phyloP scores from a whole-genome alignment of 2,888 invertebrate species.

The Auanema sp. region DNA sequence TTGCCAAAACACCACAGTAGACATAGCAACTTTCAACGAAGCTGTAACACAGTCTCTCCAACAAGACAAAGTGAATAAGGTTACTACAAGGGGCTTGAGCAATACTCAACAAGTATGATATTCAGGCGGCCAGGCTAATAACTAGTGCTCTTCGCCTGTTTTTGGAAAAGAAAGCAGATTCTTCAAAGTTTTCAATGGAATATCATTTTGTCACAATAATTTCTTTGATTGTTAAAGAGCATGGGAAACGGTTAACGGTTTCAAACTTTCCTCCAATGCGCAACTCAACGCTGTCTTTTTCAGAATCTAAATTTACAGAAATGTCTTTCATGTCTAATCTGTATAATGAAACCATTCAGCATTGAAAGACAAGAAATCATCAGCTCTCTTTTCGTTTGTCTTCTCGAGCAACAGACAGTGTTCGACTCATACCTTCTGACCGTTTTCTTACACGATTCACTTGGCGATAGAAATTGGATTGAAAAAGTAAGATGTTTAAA shows the following conservation, averaged over 20 bases:
- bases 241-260: slow-evolving; percentile 16
- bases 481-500: slow-evolving; percentile 8
- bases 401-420: slow-evolving; percentile 11
- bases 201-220: slow-evolving; percentile 15
- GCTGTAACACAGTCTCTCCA: slow-evolving; percentile 7
- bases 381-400: slow-evolving; percentile 8
- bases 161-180: slow-evolving; percentile 15
- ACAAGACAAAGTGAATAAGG: slow-evolving; percentile 17
- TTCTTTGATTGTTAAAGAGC: slow-evolving; percentile 16
- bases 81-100: neutral
- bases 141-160: slow-evolving; percentile 12
- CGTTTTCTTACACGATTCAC: slow-evolving; percentile 13
- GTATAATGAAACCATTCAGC: slow-evolving; percentile 14
- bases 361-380: slow-evolving; percentile 18
- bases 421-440: slow-evolving; percentile 17
- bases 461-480: slow-evolving; percentile 19
- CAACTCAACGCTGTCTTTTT: slow-evolving; percentile 3
- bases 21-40: slow-evolving; percentile 13
- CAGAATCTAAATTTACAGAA: slow-evolving; percentile 19
- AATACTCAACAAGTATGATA: too few relatives aligned
- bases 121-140: slow-evolving; percentile 16
- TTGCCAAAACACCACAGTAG: slow-evolving; percentile 10
- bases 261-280: neutral
- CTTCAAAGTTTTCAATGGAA: slow-evolving; percentile 15
- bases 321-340: slow-evolving; percentile 14